These are phyloP conservation scores for Nomada hirtipes DNA, from an alignment of 2,888 invertebrate genomes.

Conservation along the genomic window DNA sequence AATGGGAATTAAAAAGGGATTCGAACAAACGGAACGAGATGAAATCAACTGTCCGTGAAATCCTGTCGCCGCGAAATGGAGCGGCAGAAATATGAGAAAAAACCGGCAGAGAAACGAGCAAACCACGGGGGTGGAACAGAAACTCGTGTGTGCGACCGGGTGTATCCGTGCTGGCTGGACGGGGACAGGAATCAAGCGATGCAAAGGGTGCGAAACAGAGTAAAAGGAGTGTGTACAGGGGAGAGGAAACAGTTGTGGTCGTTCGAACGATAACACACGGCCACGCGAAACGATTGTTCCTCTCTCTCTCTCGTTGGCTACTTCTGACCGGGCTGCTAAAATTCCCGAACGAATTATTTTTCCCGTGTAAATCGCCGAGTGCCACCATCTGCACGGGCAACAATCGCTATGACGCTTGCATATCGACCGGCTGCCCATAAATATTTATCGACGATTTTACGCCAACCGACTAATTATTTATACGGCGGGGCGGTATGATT, in stretches of 20 bases:
- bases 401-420: constrained; percentile 72
- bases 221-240: not conserved
- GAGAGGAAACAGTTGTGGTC: constrained; percentile 37
- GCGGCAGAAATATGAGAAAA: constrained; percentile 67
- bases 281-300: constrained; percentile 54
- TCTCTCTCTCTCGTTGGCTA: constrained; percentile 28
- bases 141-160: not conserved
- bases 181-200: constrained; percentile 1
- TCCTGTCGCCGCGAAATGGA: constrained; percentile 62
- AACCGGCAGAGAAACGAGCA: constrained; percentile 28
- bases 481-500: constrained; percentile 67
- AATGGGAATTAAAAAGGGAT: constrained; percentile 57
- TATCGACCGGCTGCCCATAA: constrained; percentile 69
- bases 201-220: not conserved
- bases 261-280: constrained; percentile 58
- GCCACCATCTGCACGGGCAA: constrained; percentile 54
- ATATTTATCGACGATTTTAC: constrained; percentile 75
- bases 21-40: constrained; percentile 47
- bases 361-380: constrained; percentile 63
- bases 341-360: constrained; percentile 67
- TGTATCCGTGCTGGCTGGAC: not conserved
- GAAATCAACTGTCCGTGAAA: constrained; percentile 61
- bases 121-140: constrained; percentile 19
- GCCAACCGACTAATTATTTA: constrained; percentile 70
- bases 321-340: constrained; percentile 47